Conservation (phyloP, 2,888 invertebrate species). For the Chymomyza caudatula region DNA sequence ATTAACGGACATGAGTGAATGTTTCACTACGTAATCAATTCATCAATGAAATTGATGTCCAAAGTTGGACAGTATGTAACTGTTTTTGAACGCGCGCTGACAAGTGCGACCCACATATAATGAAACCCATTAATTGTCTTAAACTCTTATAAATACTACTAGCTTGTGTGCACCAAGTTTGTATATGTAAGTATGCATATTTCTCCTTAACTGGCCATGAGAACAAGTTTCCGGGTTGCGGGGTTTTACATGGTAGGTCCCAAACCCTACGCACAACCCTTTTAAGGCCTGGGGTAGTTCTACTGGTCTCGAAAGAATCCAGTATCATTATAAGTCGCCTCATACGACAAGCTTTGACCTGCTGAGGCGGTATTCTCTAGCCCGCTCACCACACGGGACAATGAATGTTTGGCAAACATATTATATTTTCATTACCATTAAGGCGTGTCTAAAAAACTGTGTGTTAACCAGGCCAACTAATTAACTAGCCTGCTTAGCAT, state of each 20-base stretch:
- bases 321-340: too few relatives aligned
- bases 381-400: too few relatives aligned
- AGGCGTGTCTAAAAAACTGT: not conserved
- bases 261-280: too few relatives aligned
- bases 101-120: not conserved
- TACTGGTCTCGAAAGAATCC: too few relatives aligned
- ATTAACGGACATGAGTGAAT: too few relatives aligned
- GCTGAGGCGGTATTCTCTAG: too few relatives aligned
- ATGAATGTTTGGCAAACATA: not conserved
- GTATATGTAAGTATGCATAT: not conserved
- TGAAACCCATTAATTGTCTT: not conserved
- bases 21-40: too few relatives aligned
- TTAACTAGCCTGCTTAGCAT: not conserved
- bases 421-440: not conserved
- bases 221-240: too few relatives aligned
- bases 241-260: too few relatives aligned
- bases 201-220: too few relatives aligned
- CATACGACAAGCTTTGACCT: too few relatives aligned
- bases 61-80: not conserved
- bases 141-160: not conserved
- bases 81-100: not conserved
- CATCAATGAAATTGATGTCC: not conserved
- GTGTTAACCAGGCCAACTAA: not conserved
- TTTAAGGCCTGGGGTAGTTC: too few relatives aligned
- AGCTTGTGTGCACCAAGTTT: not conserved